Percentiles rank a stretch among this genome's conserved stretches.
Evolutionary conservation across 2,888 invertebrate genomes (phyloP).

Genomic region (Bursaphelenchus okinawaensis): DNA sequence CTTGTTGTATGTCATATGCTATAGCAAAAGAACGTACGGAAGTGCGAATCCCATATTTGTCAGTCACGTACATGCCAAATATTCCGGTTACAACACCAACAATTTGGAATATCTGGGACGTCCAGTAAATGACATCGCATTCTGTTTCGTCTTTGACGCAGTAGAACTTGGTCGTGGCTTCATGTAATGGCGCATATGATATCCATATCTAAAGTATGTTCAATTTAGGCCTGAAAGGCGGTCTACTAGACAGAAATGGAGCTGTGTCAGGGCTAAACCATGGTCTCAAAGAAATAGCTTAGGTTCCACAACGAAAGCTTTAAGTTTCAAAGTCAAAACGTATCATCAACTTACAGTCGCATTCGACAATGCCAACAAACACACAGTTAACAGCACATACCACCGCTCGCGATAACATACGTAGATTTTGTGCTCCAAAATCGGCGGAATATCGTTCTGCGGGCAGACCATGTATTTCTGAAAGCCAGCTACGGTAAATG

Average conservation of each 20-base stretch:
- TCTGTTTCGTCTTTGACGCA: constrained; percentile 27
- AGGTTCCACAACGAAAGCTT: no score
- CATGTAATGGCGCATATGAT: constrained; percentile 40
- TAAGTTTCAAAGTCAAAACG: background rate
- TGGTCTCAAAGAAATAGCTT: no score
- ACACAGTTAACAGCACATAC: constrained; percentile 43
- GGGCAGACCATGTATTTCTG: constrained; percentile 17
- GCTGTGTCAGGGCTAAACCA: no score
- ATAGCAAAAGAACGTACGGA: constrained; percentile 29
- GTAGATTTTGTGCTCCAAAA: constrained; percentile 20
- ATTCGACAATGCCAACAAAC: constrained; percentile 49
- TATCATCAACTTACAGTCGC: constrained; percentile 36
- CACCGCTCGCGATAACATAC: constrained; percentile 36
- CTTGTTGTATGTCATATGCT: background rate
- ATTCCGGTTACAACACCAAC: constrained; percentile 49
- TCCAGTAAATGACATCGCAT: constrained; percentile 38
- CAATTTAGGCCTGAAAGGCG: background rate
- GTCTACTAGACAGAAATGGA: background rate
- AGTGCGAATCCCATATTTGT: constrained; percentile 49
- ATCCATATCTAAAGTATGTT: constrained; percentile 35
- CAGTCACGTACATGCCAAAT: constrained; percentile 55
- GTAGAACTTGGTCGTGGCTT: constrained; percentile 38
- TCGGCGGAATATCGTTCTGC: background rate
- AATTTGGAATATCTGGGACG: constrained; percentile 50
- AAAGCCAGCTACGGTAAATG: background rate